Evolutionary conservation across 2,888 invertebrate species (phyloP).

Genomic region (Chymomyza caudatula): DNA sequence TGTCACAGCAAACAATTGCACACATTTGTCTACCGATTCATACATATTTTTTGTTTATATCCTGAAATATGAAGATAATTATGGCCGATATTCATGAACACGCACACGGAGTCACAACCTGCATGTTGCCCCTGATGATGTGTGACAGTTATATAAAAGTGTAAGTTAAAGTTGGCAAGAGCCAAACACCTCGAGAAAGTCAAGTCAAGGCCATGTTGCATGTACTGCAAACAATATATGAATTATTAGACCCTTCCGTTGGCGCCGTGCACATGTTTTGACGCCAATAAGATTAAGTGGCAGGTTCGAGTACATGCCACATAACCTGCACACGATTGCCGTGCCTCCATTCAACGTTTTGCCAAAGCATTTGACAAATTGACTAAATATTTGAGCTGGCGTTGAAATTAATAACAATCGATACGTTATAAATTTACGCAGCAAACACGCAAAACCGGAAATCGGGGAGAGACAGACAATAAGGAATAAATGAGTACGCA

Average conservation of each 20-base stretch:
- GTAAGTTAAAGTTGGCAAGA: constrained; percentile 41
- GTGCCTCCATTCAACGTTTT: neutral
- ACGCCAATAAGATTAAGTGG: neutral
- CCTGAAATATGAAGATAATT: constrained; percentile 64
- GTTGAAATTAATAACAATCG: constrained; percentile 64
- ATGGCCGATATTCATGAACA: constrained; percentile 38
- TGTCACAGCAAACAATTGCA: constrained; percentile 31
- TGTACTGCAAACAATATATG: neutral
- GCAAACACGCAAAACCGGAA: constrained; percentile 47
- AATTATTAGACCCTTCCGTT: constrained; percentile 45
- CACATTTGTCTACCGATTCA: constrained; percentile 34
- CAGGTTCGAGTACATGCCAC: neutral
- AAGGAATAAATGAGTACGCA: neutral
- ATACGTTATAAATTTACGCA: constrained; percentile 66
- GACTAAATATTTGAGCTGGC: constrained; percentile 62
- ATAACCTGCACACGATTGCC: neutral
- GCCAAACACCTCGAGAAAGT: constrained; percentile 35
- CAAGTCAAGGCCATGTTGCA: neutral
- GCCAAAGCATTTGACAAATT: constrained; percentile 53
- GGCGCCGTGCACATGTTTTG: neutral
- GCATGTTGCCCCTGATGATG: constrained; percentile 49
- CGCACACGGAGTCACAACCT: neutral
- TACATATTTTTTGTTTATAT: constrained; percentile 19
- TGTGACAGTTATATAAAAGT: constrained; percentile 50
- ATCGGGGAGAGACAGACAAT: neutral